Evolutionary conservation across 2,888 invertebrate genomes (phyloP).

Genomic region (Drosophila bunnanda): DNA sequence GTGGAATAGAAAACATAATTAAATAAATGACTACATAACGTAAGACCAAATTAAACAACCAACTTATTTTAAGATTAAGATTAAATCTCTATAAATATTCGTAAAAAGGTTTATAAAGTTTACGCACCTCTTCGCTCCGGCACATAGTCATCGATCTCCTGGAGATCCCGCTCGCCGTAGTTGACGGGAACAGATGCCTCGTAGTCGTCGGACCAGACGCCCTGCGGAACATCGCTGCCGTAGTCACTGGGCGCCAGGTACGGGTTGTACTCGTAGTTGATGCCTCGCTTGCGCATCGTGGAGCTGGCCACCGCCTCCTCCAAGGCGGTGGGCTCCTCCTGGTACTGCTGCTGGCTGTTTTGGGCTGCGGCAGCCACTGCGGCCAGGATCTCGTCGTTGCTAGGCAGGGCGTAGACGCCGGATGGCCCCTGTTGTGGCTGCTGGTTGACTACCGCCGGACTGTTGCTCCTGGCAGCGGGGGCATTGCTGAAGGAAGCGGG

Average conservation of each 20-base stretch:
- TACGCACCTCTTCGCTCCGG: slow-evolving; percentile 75
- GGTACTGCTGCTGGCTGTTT: slow-evolving; percentile 70
- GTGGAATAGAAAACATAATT: background rate
- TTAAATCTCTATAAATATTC: background rate
- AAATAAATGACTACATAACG: background rate
- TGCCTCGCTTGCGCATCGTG: slow-evolving; percentile 82
- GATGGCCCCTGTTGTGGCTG: slow-evolving; percentile 40
- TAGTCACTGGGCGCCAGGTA: slow-evolving; percentile 58
- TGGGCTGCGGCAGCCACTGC: slow-evolving; percentile 81
- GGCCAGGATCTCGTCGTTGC: slow-evolving; percentile 78
- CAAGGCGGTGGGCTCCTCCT: slow-evolving; percentile 59
- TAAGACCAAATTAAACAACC: background rate
- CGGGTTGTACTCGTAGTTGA: slow-evolving; percentile 77
- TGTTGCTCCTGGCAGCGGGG: slow-evolving; percentile 57
- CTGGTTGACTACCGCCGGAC: slow-evolving; percentile 29
- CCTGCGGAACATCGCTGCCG: slow-evolving; percentile 73
- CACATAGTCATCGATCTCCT: slow-evolving; percentile 83
- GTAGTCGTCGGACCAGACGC: slow-evolving; percentile 83
- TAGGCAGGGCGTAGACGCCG: slow-evolving; percentile 67
- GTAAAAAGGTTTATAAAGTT: too few relatives aligned
- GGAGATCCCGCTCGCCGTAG: slow-evolving; percentile 78
- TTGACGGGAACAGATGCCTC: slow-evolving; percentile 72
- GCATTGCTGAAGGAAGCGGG: slow-evolving; percentile 79
- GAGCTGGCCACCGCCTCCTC: slow-evolving; percentile 69
- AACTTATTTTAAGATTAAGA: background rate